Conservation (phyloP, 2,113 vertebrate species). For the Dendropsophus ebraccatus region DNA sequence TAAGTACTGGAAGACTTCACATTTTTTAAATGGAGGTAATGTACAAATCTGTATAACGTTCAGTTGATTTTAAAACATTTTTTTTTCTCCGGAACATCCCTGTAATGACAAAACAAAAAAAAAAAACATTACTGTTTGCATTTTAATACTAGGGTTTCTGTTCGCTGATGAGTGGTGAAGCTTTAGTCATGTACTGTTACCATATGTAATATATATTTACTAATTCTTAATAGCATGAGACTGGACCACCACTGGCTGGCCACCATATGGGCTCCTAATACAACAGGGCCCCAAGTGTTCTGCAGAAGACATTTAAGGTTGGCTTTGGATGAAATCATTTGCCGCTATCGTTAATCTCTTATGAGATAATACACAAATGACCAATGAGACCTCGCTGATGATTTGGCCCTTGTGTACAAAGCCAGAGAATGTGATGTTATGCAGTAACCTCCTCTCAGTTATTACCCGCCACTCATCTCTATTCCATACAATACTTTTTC, state of each 20-base stretch:
- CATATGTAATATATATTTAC: background rate
- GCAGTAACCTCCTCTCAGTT: background rate
- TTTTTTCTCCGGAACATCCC: too few species aligned
- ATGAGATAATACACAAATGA: background rate
- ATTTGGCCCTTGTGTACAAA: background rate
- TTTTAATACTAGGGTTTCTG: background rate
- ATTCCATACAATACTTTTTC: background rate
- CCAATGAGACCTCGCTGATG: background rate
- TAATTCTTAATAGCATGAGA: background rate
- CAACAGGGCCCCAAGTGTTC: background rate
- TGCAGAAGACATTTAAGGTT: background rate
- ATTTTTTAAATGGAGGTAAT: too few species aligned
- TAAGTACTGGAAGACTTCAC: too few species aligned
- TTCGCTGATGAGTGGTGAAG: background rate
- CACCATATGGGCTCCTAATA: background rate
- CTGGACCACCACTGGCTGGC: background rate
- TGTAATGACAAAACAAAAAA: too few species aligned
- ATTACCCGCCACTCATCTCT: background rate
- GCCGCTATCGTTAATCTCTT: background rate
- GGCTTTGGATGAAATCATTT: background rate
- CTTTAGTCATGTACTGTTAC: background rate
- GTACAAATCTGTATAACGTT: too few species aligned
- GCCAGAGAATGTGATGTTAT: background rate
- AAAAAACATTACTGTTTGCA: too few species aligned
- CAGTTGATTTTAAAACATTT: too few species aligned